Base-by-base conservation (phyloP, 2,797 vertebrate species). In the Phrynocephalus forsythii region DNA sequence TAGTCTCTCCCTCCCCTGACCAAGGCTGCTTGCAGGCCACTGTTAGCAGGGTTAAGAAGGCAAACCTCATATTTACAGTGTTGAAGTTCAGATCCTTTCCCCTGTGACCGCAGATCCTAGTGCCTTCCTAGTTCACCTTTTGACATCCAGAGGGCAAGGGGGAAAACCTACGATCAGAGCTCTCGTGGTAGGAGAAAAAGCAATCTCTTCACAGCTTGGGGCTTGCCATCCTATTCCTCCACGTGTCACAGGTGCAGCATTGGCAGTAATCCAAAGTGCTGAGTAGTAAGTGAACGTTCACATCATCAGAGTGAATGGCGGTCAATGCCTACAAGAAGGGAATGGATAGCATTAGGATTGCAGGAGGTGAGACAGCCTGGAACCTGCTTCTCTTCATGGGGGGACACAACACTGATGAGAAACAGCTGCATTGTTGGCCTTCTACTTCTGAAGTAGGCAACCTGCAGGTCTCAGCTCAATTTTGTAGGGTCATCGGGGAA, bases 281-380 rank as follows among this genome's bases (percentile, higher is more conserved):
- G 38, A 15, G 30, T 20, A 73, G 52, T 75, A 72, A 84, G 87
- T 81, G 30, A 63, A 72, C 82, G 78, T 63, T 69, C 75, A 63
- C n/a, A 48, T 30, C 44, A 11, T 81, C 87, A 81, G 79, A 76
- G 79, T 67, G 87, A 88, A 76, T 88, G 30, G 78, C 78, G 48
- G 71, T 85, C 33, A n/a, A 88, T 85, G 71, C 87, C 87, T 88
- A 63, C 22, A 63, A 56, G 69, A 76, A 76, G 10, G 16, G 30
- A 85, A 85, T 68, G 3, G 38, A 30, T 4, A 44, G 50, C 66
- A 16, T 77, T 44, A 88, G 66, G 5, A 3, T 30, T 18, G 24
- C 18, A 26, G 2, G 3, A n/a, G 24, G 83, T 7, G 56, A 33
- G 18, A 11, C 26, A 33, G 48, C 73, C 28, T 44, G 16, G 73